Base-by-base conservation (phyloP, 2,888 invertebrate genomes). In the Acholoe squamosa region DNA sequence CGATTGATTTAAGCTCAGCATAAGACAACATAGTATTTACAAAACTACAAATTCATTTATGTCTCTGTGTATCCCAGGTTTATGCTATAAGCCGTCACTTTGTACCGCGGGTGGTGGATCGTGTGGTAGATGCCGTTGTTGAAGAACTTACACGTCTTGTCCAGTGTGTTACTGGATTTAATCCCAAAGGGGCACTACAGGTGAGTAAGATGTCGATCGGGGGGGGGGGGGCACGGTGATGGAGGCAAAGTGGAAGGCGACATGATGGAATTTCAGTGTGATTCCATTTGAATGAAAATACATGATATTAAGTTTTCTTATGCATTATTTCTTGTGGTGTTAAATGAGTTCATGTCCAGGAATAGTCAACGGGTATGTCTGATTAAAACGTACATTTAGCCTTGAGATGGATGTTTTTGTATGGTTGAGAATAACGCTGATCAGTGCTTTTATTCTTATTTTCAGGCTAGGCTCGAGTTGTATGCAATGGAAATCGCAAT, bases 61-160 rank as follows among this genome's bases (percentile, higher is more conserved):
- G n/a, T n/a, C n/a, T n/a, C 10, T 43, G 43, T 43, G 43, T 43
- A 43, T 67, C 19, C 10, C 93, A 98, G 98, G 97, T 98, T 90
- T 97, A 97, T 95, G 97, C 97, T 91, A 97, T 98, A 10, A 98
- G 98, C 7, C 97, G 98, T 0, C 97, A 97, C 33, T 97, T 98
- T 95, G 97, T 98, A 28, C 93, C 94, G 10, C 94, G 96, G 31
- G 96, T 96, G 0, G 95, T 96, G 94, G 94, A 97, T 28, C 97
- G 97, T 94, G 98, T 99, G 93, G 97, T 98, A 80, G 98, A 98
- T 96, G 98, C 98, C 0, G 98, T 99, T 91, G 98, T 98, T 92
- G 98, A 99, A 96, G 99, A 99, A 96, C 96, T 99, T 92, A 97
- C 98, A 76, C 97, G 99, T 19, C 97, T 99, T 19, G 98, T 98